Base-by-base conservation (phyloP, 2,888 invertebrate species). In the Tipula lateralis region DNA sequence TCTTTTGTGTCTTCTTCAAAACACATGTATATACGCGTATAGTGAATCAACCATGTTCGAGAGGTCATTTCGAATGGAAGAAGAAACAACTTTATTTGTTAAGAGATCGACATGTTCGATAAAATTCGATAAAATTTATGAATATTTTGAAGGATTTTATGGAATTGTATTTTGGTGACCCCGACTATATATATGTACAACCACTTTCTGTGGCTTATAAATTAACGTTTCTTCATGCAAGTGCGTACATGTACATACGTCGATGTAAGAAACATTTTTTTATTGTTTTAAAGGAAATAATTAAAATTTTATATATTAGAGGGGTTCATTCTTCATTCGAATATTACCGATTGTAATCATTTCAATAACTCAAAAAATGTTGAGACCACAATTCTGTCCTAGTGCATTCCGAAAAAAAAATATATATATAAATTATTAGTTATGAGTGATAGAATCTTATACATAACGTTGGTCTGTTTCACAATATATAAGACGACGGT, bases 71-170 rank as follows among this genome's bases (percentile, higher is more conserved):
- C 24, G 66, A 66, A 66, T 44, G 7, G 3, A 2, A 66, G 24
- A 66, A n/a, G n/a, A n/a, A n/a, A n/a, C n/a, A n/a, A n/a, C n/a
- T 36, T 36, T 36, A 16, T 44, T 44, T 66, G 24, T 24, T 24
- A 66, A 66, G 24, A 66, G 66, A 66, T 66, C 66, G 66, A 66
- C 66, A 66, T 66, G 66, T 66, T 66, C 66, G 66, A 66, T 66
- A 66, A 66, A 66, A 66, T 66, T 66, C 66, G 66, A 66, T 66
- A 66, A 66, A 66, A 66, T 66, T 66, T 66, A 66, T 66, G 66
- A 66, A 66, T 66, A 66, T 66, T 66, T 66, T 66, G 66, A 66
- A 66, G 66, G 66, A 66, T 66, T 66, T 66, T 66, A 66, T 66
- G 24, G 24, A 66, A 66, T 24, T 1, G 24, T 66, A n/a, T 24